Conservation (phyloP, 2,113 vertebrate genomes). For the Pungitius pungitius region DNA sequence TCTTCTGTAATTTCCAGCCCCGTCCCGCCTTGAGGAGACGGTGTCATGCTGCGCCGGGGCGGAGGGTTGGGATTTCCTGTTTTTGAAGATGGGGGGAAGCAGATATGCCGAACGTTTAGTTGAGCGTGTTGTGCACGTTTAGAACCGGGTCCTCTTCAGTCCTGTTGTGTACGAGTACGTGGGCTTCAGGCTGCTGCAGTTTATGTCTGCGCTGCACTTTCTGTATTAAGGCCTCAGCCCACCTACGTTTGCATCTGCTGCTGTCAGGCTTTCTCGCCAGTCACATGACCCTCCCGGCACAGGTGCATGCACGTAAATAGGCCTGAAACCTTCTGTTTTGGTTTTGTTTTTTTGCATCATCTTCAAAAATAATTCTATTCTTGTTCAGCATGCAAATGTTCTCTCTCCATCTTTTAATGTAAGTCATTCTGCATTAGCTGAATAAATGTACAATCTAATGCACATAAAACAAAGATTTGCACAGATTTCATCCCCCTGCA, state of each 20-base stretch:
- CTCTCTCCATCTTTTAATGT: neutral
- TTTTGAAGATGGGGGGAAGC: conserved; percentile 60
- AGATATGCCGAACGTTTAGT: conserved; percentile 47
- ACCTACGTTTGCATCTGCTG: conserved; percentile 20
- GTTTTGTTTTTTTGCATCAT: conserved; percentile 25
- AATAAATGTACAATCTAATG: neutral
- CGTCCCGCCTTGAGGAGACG: conserved; percentile 25
- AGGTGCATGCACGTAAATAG: conserved; percentile 42
- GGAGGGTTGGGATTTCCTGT: conserved; percentile 73
- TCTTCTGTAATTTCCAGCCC: conserved; percentile 38
- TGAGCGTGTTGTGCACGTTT: neutral
- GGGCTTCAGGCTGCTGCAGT: conserved; percentile 37
- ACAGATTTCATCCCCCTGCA: neutral
- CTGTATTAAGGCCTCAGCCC: conserved; percentile 39
- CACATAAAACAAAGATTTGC: neutral
- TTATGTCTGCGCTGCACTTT: conserved; percentile 46
- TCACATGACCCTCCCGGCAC: conserved; percentile 16
- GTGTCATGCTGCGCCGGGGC: conserved; percentile 59
- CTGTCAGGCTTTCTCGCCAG: conserved; percentile 13
- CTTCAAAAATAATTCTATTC: neutral
- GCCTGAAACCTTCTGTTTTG: neutral
- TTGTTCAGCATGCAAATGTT: neutral
- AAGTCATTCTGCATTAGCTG: neutral
- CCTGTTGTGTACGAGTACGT: conserved; percentile 28
- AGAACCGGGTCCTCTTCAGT: conserved; percentile 45